These are phyloP conservation scores for Limnodromus scolopaceus DNA, from an alignment of 2,797 vertebrate species.

Conservation along the genomic window DNA sequence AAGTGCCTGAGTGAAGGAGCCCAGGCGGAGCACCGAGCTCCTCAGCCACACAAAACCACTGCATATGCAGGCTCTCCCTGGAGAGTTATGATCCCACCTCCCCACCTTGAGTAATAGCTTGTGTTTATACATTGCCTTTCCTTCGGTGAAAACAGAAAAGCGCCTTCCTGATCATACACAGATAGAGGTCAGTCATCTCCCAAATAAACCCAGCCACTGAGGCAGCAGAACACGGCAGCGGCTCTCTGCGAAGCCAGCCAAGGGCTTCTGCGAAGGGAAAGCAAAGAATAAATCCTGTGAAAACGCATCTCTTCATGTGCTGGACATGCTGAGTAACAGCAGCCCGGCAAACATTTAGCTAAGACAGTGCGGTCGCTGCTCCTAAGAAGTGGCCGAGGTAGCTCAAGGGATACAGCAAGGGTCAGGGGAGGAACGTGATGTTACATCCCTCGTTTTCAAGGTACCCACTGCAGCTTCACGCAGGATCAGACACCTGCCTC, in stretches of 20 bases:
- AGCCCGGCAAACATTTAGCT: neutral
- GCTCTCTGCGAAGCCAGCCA: neutral
- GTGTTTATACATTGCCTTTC: neutral
- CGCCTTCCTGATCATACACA: neutral
- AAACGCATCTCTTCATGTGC: rapidly evolving
- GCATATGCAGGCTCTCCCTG: neutral
- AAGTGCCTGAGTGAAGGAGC: neutral
- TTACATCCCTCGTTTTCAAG: neutral
- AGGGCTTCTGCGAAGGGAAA: neutral
- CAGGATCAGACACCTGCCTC: neutral
- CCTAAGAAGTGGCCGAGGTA: neutral
- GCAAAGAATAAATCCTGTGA: neutral
- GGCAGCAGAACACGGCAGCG: neutral
- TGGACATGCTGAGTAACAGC: neutral
- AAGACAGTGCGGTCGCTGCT: rapidly evolving
- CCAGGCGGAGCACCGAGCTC: neutral
- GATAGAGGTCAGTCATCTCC: neutral
- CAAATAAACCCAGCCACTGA: neutral
- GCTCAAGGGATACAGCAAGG: neutral
- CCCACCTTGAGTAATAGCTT: neutral
- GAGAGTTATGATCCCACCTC: neutral
- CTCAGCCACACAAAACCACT: neutral
- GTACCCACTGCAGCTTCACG: neutral
- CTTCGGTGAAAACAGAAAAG: neutral
- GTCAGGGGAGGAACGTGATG: rapidly evolving